phyloP scores from a whole-genome alignment of 2,113 vertebrate genomes.

The Baryphthengus martii region DNA sequence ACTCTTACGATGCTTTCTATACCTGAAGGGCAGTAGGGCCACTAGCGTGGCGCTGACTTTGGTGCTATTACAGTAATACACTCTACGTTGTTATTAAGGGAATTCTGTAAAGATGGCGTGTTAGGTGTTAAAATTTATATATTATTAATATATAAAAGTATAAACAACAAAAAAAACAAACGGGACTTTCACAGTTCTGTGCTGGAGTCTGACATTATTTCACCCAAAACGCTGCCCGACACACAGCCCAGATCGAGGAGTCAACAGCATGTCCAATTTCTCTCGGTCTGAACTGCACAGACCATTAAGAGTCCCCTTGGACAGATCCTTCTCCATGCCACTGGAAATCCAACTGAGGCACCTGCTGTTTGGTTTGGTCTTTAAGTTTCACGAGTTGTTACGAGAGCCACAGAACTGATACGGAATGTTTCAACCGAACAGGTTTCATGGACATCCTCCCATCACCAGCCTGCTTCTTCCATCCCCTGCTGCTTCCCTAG shows the following conservation, averaged over 20 bases:
- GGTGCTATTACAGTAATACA: not conserved
- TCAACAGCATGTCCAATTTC: not conserved
- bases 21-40: not conserved
- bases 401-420: not conserved
- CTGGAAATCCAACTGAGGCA: not conserved
- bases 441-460: not conserved
- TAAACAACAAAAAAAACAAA: not conserved
- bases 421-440: not conserved
- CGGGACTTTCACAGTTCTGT: not conserved
- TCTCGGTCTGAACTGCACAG: not conserved
- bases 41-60: not conserved
- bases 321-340: not conserved
- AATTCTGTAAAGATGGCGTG: not conserved
- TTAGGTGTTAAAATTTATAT: not conserved
- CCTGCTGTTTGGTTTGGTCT: not conserved
- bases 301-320: not conserved
- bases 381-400: not conserved
- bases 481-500: not conserved
- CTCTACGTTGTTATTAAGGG: not conserved
- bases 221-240: not conserved
- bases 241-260: not conserved
- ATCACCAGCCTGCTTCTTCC: not conserved
- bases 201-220: not conserved
- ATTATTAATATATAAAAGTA: constrained; percentile 17
- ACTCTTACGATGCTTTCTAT: not conserved